Conservation (phyloP, 2,888 invertebrate genomes). For the Dioctria rufipes region DNA sequence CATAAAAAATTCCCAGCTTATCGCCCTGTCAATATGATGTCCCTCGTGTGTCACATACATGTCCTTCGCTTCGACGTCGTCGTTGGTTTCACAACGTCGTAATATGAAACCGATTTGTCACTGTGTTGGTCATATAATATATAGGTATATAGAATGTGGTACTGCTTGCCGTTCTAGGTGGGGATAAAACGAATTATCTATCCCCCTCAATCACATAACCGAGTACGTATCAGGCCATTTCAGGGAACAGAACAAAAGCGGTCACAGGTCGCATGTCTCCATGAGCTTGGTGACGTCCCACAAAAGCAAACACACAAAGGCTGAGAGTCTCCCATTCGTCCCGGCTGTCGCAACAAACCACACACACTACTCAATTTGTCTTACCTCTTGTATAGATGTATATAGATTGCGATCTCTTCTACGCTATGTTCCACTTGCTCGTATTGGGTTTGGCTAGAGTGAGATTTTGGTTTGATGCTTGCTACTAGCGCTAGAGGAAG, state of each 20-base stretch:
- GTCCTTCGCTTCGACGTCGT: constrained; percentile 5
- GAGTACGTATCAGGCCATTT: constrained; percentile 36
- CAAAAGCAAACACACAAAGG: constrained; percentile 57
- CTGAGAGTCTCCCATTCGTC: constrained; percentile 54
- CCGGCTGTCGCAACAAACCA: constrained; percentile 39
- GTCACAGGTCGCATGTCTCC: constrained; percentile 58
- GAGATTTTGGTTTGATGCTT: neutral
- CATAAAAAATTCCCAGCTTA: constrained; percentile 51
- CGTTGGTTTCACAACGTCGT: neutral
- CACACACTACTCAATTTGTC: constrained; percentile 11
- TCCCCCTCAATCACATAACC: constrained; percentile 32
- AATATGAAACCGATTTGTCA: constrained; percentile 30
- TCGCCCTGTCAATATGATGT: constrained; percentile 53
- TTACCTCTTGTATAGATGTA: too few relatives aligned
- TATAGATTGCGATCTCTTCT: too few relatives aligned
- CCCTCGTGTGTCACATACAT: constrained; percentile 53
- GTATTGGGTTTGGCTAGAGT: neutral
- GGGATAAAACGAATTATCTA: constrained; percentile 45
- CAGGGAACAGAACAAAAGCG: constrained; percentile 49
- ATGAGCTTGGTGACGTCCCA: constrained; percentile 58
- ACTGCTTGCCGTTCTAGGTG: constrained; percentile 12
- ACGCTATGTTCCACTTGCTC: neutral
- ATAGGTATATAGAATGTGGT: neutral
- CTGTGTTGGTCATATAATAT: constrained; percentile 43
- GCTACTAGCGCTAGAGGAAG: constrained; percentile 24